Percentiles rank a stretch among this genome's conserved stretches.
Evolutionary conservation across 2,113 vertebrate genomes (phyloP).

Genomic region (Mola mola): DNA sequence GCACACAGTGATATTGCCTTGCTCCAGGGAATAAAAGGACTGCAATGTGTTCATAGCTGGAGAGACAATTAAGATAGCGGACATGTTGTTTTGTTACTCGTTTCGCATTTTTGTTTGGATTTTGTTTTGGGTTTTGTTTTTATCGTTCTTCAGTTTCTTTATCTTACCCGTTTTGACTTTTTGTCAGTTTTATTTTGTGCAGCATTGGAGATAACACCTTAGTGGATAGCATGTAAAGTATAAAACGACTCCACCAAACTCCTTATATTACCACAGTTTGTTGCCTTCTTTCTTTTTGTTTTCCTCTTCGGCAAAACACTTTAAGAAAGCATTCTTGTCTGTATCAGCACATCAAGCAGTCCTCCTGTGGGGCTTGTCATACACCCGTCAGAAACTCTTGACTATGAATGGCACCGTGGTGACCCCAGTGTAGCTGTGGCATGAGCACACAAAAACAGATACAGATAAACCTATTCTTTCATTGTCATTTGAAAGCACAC

Average conservation of each 20-base stretch:
- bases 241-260: too few relatives aligned
- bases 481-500: not conserved
- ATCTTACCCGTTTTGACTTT: too few relatives aligned
- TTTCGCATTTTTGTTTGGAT: slow-evolving; percentile 17
- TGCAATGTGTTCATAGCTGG: slow-evolving; percentile 4
- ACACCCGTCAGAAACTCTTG: slow-evolving; percentile 63
- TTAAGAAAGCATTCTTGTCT: slow-evolving; percentile 65
- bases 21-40: not conserved
- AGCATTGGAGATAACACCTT: too few relatives aligned
- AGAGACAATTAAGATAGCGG: slow-evolving; percentile 24
- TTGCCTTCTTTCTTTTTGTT: not conserved
- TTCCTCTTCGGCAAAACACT: slow-evolving; percentile 21
- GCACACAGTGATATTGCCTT: slow-evolving; percentile 1
- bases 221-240: too few relatives aligned
- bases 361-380: slow-evolving; percentile 71
- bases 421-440: slow-evolving; percentile 45
- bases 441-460: slow-evolving; percentile 25
- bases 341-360: slow-evolving; percentile 71
- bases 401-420: slow-evolving; percentile 67
- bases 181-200: too few relatives aligned
- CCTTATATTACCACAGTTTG: not conserved
- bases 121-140: not conserved
- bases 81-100: not conserved
- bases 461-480: slow-evolving; percentile 2
- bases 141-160: too few relatives aligned